Percentiles rank a stretch among this genome's conserved stretches.
phyloP scores from a whole-genome alignment of 2,888 invertebrate species.

The Dynastes tityus region DNA sequence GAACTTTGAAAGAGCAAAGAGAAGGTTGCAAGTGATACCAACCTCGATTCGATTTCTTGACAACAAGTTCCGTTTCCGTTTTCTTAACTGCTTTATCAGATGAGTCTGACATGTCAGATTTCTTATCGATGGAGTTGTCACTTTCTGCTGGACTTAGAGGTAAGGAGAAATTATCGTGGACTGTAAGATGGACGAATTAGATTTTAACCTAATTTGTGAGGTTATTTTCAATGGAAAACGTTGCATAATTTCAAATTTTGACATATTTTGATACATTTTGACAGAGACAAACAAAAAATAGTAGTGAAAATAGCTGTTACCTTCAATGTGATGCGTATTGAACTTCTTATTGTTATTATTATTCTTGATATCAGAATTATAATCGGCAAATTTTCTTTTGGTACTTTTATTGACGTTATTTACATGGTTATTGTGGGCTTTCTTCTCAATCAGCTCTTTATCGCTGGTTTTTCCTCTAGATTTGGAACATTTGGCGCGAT shows the following conservation, averaged over 20 bases:
- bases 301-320: slow-evolving; percentile 16
- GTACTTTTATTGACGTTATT: slow-evolving; percentile 26
- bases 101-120: slow-evolving; percentile 48
- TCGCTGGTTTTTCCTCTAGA: not conserved
- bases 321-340: slow-evolving; percentile 53
- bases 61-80: slow-evolving; percentile 16
- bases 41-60: slow-evolving; percentile 43
- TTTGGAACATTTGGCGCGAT: slow-evolving; percentile 10
- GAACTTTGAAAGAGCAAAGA: slow-evolving; percentile 7
- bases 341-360: slow-evolving; percentile 51
- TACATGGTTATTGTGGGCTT: not conserved
- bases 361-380: slow-evolving; percentile 46
- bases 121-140: slow-evolving; percentile 60
- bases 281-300: not conserved
- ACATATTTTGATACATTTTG: too few species aligned
- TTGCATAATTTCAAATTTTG: not conserved
- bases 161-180: slow-evolving; percentile 61
- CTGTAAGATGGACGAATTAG: slow-evolving; percentile 39
- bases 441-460: not conserved
- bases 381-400: slow-evolving; percentile 47
- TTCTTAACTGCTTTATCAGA: slow-evolving; percentile 37
- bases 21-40: not conserved
- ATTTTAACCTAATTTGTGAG: not conserved
- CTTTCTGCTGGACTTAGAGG: slow-evolving; percentile 67
- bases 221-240: too few species aligned